These are phyloP conservation scores for Hassar affinis DNA, from an alignment of 2,113 vertebrate species.

Conservation along the genomic window DNA sequence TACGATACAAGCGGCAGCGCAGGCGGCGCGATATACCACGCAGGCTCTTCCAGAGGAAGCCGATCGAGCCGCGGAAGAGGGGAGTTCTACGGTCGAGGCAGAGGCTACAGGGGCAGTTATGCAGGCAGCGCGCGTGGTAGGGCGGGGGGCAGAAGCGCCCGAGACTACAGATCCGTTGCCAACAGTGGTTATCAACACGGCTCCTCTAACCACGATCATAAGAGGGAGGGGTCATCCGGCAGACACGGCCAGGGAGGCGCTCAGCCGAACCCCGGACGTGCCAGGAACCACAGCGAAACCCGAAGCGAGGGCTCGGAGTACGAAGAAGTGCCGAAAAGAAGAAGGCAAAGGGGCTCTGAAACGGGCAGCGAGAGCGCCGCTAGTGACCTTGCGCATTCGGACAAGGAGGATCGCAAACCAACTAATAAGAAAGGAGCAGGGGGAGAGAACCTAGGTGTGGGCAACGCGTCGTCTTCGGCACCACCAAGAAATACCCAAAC, in stretches of 20 bases:
- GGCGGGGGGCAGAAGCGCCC: slow-evolving; percentile 74
- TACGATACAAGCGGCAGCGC: slow-evolving; percentile 69
- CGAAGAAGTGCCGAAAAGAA: slow-evolving; percentile 89
- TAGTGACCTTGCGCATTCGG: slow-evolving; percentile 80
- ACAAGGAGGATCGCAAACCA: slow-evolving; percentile 80
- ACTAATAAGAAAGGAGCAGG: slow-evolving; percentile 65
- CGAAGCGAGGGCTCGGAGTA: slow-evolving; percentile 89
- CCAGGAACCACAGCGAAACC: slow-evolving; percentile 86
- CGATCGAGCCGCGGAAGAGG: slow-evolving; percentile 76
- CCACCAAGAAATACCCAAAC: slow-evolving; percentile 72
- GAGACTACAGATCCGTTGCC: slow-evolving; percentile 77
- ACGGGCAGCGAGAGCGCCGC: slow-evolving; percentile 85
- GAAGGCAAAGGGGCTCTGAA: slow-evolving; percentile 85
- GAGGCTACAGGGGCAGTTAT: slow-evolving; percentile 77
- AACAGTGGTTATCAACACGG: slow-evolving; percentile 65
- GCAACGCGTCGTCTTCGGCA: slow-evolving; percentile 53
- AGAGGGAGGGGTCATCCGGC: slow-evolving; percentile 65
- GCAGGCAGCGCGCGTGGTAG: slow-evolving; percentile 68
- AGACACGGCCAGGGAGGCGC: slow-evolving; percentile 61
- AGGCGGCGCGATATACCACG: slow-evolving; percentile 58
- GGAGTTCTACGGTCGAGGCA: slow-evolving; percentile 84
- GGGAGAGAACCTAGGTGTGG: slow-evolving; percentile 50
- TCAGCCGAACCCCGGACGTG: slow-evolving; percentile 73
- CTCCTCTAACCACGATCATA: slow-evolving; percentile 70
- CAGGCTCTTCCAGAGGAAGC: slow-evolving; percentile 62